Percentiles rank a stretch among this genome's conserved stretches.
These are phyloP conservation scores for Drosophila melanosoma DNA, from an alignment of 2,888 invertebrate genomes.

Conservation along the genomic window DNA sequence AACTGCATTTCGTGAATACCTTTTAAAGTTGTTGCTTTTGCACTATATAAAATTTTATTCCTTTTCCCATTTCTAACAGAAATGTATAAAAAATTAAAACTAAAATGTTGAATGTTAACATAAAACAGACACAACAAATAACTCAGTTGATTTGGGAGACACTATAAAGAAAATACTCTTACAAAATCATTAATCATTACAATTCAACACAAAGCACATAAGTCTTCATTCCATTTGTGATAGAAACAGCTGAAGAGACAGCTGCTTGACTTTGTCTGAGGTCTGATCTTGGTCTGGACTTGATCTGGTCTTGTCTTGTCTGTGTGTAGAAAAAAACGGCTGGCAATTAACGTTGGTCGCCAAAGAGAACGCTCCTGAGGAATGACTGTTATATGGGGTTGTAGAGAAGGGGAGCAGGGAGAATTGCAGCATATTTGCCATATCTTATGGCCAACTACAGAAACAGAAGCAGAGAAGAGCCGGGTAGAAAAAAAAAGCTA, in stretches of 20 bases:
- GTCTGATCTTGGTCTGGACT: constrained; percentile 21
- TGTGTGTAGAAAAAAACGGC: constrained; percentile 26
- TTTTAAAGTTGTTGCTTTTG: neutral
- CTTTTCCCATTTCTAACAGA: too few species aligned
- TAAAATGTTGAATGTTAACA: too few species aligned
- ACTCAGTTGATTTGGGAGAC: neutral
- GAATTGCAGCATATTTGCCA: constrained; percentile 59
- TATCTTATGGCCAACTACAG: constrained; percentile 64
- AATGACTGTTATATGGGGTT: constrained; percentile 9
- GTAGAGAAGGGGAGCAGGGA: neutral
- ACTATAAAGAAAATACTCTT: neutral
- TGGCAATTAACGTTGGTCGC: constrained; percentile 65
- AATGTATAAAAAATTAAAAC: too few species aligned
- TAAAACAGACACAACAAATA: neutral
- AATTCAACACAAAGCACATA: constrained; percentile 1
- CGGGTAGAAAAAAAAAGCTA: constrained; percentile 18
- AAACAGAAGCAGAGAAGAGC: constrained; percentile 54
- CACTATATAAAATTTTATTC: neutral
- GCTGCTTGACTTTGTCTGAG: constrained; percentile 36
- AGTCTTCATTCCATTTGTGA: constrained; percentile 40
- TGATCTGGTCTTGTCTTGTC: constrained; percentile 4
- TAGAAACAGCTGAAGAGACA: constrained; percentile 47
- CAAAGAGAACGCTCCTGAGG: constrained; percentile 26
- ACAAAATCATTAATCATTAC: neutral
- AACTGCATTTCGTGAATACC: neutral